Percentiles rank a stretch among this genome's conserved stretches.
phyloP scores from a whole-genome alignment of 2,797 vertebrate species.

The Sebastes oblongus region DNA sequence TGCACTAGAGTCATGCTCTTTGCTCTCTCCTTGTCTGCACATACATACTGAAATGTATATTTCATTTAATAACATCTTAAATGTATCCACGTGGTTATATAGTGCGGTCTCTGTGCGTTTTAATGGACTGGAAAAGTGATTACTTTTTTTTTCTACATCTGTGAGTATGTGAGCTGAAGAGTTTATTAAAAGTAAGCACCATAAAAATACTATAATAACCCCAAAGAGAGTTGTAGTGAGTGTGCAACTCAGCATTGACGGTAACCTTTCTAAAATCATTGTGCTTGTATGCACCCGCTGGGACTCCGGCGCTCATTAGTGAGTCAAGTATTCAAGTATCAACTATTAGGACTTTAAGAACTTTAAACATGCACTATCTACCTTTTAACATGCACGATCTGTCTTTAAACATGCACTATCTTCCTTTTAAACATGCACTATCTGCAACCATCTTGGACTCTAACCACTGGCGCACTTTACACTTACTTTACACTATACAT shows the following conservation, averaged over 20 bases:
- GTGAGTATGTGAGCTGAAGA: not conserved
- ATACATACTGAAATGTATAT: not conserved
- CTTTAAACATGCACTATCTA: too few relatives aligned
- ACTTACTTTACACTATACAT: too few relatives aligned
- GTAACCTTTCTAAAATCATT: not conserved
- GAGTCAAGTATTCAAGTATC: not conserved
- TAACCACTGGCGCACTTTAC: too few relatives aligned
- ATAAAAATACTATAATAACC: not conserved
- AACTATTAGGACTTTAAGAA: too few relatives aligned
- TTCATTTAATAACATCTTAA: not conserved
- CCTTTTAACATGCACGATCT: too few relatives aligned
- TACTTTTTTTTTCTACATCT: not conserved
- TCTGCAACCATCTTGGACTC: too few relatives aligned
- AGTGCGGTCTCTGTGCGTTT: not conserved
- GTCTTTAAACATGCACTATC: too few relatives aligned
- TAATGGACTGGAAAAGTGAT: not conserved
- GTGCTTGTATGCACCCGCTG: not conserved
- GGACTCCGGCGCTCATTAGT: not conserved
- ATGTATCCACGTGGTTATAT: not conserved
- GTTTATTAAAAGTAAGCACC: conserved; percentile 10
- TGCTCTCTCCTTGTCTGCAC: conserved; percentile 13
- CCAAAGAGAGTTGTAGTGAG: not conserved
- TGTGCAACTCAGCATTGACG: not conserved
- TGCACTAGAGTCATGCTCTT: conserved; percentile 14
- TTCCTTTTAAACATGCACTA: too few relatives aligned